phyloP scores from a whole-genome alignment of 2,113 vertebrate genomes.

The Ochotona curzoniae region DNA sequence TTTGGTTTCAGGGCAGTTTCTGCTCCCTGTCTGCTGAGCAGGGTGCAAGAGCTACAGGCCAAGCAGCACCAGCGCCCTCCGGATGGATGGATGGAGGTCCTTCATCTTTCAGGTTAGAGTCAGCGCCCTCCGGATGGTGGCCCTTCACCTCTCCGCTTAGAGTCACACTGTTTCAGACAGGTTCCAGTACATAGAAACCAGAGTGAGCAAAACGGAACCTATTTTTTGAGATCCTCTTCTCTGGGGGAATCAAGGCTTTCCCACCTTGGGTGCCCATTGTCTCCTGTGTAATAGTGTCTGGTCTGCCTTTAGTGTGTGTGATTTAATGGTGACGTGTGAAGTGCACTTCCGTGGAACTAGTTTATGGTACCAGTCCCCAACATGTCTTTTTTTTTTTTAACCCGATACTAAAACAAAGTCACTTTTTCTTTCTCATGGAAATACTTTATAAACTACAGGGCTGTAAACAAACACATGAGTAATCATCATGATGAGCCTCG shows the following conservation, averaged over 20 bases:
- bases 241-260: slow-evolving; percentile 1
- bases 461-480: background rate
- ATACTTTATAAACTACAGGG: background rate
- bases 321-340: background rate
- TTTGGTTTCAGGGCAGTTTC: slow-evolving; percentile 15
- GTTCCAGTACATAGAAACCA: background rate
- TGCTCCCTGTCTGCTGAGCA: slow-evolving; percentile 15
- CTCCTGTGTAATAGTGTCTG: background rate
- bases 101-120: background rate
- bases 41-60: background rate
- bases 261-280: background rate
- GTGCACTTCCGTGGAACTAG: background rate
- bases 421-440: background rate
- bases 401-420: background rate
- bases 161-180: slow-evolving; percentile 23
- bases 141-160: background rate
- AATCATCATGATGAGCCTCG: background rate
- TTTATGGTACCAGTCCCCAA: background rate
- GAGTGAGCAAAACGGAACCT: slow-evolving; percentile 30
- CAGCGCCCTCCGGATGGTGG: background rate
- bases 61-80: background rate
- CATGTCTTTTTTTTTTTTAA: background rate
- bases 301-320: background rate
- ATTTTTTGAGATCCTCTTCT: background rate
- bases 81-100: background rate